Base-by-base conservation (phyloP, 2,888 invertebrate genomes). In the Orthonychiurus folsomi region DNA sequence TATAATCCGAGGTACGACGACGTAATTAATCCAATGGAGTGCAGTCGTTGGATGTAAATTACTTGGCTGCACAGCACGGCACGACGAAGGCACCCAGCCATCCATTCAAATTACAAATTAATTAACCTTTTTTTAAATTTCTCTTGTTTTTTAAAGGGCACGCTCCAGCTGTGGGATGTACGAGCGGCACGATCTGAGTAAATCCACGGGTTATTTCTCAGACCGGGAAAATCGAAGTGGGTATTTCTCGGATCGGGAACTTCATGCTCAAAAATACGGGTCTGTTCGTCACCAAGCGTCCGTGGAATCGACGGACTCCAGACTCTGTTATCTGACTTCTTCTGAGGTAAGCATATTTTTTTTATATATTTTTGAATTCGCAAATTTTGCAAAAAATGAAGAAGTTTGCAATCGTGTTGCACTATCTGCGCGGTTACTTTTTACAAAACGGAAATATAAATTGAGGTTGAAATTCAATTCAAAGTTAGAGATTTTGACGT, bases 301-400 rank as follows among this genome's bases (percentile, higher is more conserved):
- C 59, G 86, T 93, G 69, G 93, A 93, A 78, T 93, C 93, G 80
- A 92, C 93, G 12, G 93, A 93, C 80, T 93, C 93, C 70, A 83
- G 92, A 74, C 85, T 93, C 74, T 93, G 93, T 80, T 93, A 93
- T 80, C 83, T 93, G 77, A 93, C 93, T 71, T 93, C 93, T 56
- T 93, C 93, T 71, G 93, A 93, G 91, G 93, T 93, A 82, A 86
- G 92, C 84, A 9, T 52, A 9, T 37, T n/a, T n/a, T n/a, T n/a
- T n/a, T n/a, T n/a, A n/a, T n/a, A n/a, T n/a, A n/a, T n/a, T n/a
- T n/a, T n/a, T 25, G 12, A 9, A 18, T 15, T 47, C 12, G 12
- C 48, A 47, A 15, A 47, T 47, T 47, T 47, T 47, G 48, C 48
- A 47, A 15, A 47, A 47, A 15, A 47, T 47, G 48, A 47, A 47